phyloP scores from a whole-genome alignment of 1,140 invertebrate species.

The Ruditapes philippinarum region DNA sequence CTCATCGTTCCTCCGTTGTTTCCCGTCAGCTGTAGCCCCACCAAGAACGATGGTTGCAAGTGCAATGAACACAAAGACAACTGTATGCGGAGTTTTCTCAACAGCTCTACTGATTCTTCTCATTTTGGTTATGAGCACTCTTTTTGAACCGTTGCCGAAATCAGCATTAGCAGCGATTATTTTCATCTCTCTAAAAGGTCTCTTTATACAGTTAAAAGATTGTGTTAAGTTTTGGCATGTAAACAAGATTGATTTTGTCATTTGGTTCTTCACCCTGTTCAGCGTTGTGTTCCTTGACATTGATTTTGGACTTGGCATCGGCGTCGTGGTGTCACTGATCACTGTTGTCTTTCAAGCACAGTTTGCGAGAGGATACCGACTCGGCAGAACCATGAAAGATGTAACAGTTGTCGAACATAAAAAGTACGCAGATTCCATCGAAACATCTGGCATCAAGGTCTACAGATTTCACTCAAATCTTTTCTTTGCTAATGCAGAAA shows the following conservation, averaged over 20 bases:
- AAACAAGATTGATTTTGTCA: conserved; percentile 84
- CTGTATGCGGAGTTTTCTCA: conserved; percentile 84
- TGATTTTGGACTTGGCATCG: conserved; percentile 82
- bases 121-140: conserved; percentile 86
- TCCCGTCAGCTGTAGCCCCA: conserved; percentile 92
- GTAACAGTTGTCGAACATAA: conserved; percentile 75
- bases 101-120: conserved; percentile 87
- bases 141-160: conserved; percentile 86
- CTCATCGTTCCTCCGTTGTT: conserved; percentile 88
- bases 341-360: conserved; percentile 84
- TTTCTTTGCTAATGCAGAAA: conserved; percentile 88
- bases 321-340: conserved; percentile 81
- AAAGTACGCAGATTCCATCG: conserved; percentile 74
- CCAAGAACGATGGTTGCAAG: conserved; percentile 91
- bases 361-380: conserved; percentile 80
- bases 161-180: conserved; percentile 84
- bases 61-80: conserved; percentile 81
- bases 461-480: conserved; percentile 87
- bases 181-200: conserved; percentile 83
- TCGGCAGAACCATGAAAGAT: conserved; percentile 77
- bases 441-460: conserved; percentile 86
- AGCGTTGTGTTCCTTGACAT: conserved; percentile 84
- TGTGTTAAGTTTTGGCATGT: conserved; percentile 82
- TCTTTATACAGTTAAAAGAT: conserved; percentile 83
- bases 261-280: conserved; percentile 84